phyloP scores from a whole-genome alignment of 2,113 vertebrate species.

The Petaurus breviceps region DNA sequence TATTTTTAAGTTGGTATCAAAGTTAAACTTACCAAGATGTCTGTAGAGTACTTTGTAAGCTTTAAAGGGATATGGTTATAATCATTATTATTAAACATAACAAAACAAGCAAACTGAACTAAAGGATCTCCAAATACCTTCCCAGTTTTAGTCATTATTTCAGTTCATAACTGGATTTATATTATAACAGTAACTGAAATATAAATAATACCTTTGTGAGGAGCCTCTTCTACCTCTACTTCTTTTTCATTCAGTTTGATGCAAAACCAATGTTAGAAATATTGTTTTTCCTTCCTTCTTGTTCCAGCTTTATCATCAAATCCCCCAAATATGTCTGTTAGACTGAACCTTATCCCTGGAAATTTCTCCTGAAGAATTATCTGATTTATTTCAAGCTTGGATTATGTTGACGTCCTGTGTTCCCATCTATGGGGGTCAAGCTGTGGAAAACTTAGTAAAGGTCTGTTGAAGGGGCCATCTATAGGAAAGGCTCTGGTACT shows the following conservation, averaged over 20 bases:
- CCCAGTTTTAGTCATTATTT: background rate
- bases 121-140: background rate
- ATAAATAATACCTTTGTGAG: background rate
- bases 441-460: background rate
- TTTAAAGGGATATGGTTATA: background rate
- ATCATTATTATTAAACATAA: background rate
- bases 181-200: background rate
- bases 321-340: background rate
- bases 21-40: background rate
- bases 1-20: background rate
- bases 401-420: background rate
- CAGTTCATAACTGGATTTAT: background rate
- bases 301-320: background rate
- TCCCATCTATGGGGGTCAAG: background rate
- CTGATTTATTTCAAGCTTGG: background rate
- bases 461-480: background rate
- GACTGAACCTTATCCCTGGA: background rate
- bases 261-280: background rate
- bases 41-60: background rate
- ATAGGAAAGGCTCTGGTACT: background rate
- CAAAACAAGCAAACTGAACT: background rate
- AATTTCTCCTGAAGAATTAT: background rate
- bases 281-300: background rate
- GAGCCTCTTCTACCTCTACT: too few species aligned
- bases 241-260: background rate